These are phyloP conservation scores for Catostylus mosaicus DNA, from an alignment of 30 jellyfish, hydroid and myxozoan genomes.

Conservation along the genomic window DNA sequence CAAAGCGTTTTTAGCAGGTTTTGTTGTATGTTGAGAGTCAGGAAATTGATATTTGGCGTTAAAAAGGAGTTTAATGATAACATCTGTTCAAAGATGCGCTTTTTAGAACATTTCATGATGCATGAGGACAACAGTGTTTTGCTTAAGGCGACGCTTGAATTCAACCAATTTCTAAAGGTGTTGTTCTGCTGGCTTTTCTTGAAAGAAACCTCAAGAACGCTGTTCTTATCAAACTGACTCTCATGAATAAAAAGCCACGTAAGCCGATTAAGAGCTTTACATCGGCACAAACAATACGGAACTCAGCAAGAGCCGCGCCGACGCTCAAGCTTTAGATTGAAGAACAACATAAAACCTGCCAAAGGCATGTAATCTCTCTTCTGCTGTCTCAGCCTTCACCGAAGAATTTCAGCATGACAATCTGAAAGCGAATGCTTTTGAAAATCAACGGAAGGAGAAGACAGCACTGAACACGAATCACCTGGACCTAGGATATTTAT, in stretches of 20 bases:
- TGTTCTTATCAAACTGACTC: slow-evolving; percentile 61
- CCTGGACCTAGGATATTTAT: slow-evolving; percentile 41
- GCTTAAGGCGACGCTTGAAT: slow-evolving; percentile 29
- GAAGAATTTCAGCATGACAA: slow-evolving; percentile 55
- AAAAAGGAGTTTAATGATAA: slow-evolving; percentile 22
- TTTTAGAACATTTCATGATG: slow-evolving; percentile 44
- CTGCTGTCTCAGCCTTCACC: slow-evolving; percentile 66
- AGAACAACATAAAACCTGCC: slow-evolving; percentile 70
- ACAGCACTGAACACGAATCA: slow-evolving; percentile 48
- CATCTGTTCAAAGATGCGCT: slow-evolving; percentile 60
- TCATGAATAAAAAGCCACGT: slow-evolving; percentile 33
- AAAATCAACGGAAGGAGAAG: slow-evolving; percentile 42
- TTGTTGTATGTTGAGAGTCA: not conserved
- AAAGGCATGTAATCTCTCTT: slow-evolving; percentile 63
- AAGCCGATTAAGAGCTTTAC: slow-evolving; percentile 69
- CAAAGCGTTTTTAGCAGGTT: not conserved
- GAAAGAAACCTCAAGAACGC: slow-evolving; percentile 64
- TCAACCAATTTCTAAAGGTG: slow-evolving; percentile 55
- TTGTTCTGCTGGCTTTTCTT: slow-evolving; percentile 42
- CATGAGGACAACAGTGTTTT: slow-evolving; percentile 32
- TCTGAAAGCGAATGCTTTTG: slow-evolving; percentile 29
- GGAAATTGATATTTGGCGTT: slow-evolving; percentile 57
- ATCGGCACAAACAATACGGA: slow-evolving; percentile 30
- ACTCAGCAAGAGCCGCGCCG: slow-evolving; percentile 84
- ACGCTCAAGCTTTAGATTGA: slow-evolving; percentile 54